A percentile compares a stretch with the other conserved stretches of the same genome.
Evolutionary conservation across 2,113 vertebrate species (phyloP).

Genomic region (Pelodiscus sinensis): DNA sequence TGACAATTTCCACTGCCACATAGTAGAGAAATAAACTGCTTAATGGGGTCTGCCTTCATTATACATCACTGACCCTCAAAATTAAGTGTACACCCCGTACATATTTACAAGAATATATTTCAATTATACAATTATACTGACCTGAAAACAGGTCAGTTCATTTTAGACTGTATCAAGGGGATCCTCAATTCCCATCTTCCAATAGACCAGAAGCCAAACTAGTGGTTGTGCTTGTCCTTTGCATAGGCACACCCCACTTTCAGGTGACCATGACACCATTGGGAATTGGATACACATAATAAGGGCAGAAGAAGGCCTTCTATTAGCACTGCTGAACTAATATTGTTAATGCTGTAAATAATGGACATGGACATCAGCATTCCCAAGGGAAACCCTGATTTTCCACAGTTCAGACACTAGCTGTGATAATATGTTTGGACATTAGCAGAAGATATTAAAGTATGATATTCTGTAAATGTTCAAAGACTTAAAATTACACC

Average conservation of each 20-base stretch:
- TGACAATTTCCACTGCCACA: not conserved
- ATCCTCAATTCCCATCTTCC: not conserved
- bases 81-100: not conserved
- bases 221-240: not conserved
- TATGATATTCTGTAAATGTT: not conserved
- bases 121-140: not conserved
- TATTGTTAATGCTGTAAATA: not conserved
- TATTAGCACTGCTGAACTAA: not conserved
- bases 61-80: not conserved
- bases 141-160: not conserved
- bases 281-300: not conserved
- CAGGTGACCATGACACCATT: not conserved
- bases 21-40: not conserved
- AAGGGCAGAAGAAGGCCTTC: accelerated
- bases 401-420: not conserved
- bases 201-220: not conserved
- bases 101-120: not conserved
- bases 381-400: not conserved
- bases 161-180: not conserved
- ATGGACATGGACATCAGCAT: not conserved
- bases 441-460: not conserved
- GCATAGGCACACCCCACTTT: not conserved
- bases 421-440: not conserved
- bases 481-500: not conserved
- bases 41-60: not conserved